Evolutionary conservation across 2,113 vertebrate species (phyloP), one percentile per base, ranked within the genome.

Genomic region (Corynorhinus townsendii): DNA sequence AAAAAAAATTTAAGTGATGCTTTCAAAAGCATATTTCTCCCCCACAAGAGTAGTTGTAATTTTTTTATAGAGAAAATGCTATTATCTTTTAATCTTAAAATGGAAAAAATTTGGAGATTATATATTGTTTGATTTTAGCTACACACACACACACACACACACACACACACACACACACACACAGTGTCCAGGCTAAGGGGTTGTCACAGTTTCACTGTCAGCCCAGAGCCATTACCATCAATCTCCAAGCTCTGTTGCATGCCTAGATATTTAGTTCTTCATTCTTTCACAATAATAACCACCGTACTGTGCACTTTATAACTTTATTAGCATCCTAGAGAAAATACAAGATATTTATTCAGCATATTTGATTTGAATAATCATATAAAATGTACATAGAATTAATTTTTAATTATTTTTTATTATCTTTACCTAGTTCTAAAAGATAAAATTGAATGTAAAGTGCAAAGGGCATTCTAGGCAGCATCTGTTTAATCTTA

Each of bases 61-160:
- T 96, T 94, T 94, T 88, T 86, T 40, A 73, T 87, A 33, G 16
- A 89, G 89, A 90, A 33, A 93, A 80, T 80, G 72, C 20, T 89
- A 43, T 89, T 85, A 82, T 90, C 24, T 92, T 95, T 83, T 30
- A 92, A 28, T 89, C 52, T 85, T 73, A 56, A 5, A 81, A 40
- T 66, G 33, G 1, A 89, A 85, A 11, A 90, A 79, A n/a, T 88
- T 72, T 68, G 64, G 24, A 77, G 12, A 59, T 93, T 71, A 43
- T 40, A 54, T 71, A 33, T 54, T 89, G 10, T 54, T 73, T 93
- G 30, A 68, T 72, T 90, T 93, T 40, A 40, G 38, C 38, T 40
- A 45, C 43, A 45, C 43, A 33, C 0, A 38, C 20, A 19, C 54
- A 30, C 22, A 68, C 35, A 28, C 12, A 66, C 43, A 45, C 43